Percentiles rank a stretch among this genome's conserved stretches.
Evolutionary conservation across 2,797 vertebrate genomes (phyloP).

Genomic region (Sebastes minor): DNA sequence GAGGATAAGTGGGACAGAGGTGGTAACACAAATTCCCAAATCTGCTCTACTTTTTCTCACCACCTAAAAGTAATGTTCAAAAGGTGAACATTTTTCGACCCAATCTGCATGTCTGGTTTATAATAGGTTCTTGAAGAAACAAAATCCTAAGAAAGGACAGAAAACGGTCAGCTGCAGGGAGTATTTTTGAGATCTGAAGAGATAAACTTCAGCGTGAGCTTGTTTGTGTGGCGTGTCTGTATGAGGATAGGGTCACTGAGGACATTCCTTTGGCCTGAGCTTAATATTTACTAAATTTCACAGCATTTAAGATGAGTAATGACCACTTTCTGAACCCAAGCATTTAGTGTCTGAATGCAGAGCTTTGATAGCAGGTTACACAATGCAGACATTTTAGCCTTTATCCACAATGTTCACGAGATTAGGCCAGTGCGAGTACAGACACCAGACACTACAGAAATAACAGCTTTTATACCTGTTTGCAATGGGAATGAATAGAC

Average conservation of each 20-base stretch:
- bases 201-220: slow-evolving; percentile 37
- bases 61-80: not conserved
- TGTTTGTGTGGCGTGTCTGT: slow-evolving; percentile 25
- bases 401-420: not conserved
- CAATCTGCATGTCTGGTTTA: slow-evolving; percentile 7
- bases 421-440: not conserved
- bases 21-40: not conserved
- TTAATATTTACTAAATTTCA: slow-evolving; percentile 41
- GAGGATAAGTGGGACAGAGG: not conserved
- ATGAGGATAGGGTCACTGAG: slow-evolving; percentile 41
- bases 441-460: slow-evolving; percentile 27
- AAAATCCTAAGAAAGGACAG: slow-evolving; percentile 4
- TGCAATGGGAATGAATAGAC: not conserved
- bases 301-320: slow-evolving; percentile 43
- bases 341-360: slow-evolving; percentile 19
- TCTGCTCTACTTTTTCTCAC: not conserved
- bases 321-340: slow-evolving; percentile 9
- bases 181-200: slow-evolving; percentile 18
- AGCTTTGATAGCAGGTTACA: slow-evolving; percentile 30
- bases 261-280: slow-evolving; percentile 37
- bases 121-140: not conserved
- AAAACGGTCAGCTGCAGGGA: slow-evolving; percentile 14
- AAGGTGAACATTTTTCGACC: not conserved
- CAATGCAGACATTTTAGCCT: slow-evolving; percentile 18
- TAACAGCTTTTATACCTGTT: not conserved